Conservation (phyloP, 2,113 vertebrate species). For the Ciconia stormi region DNA sequence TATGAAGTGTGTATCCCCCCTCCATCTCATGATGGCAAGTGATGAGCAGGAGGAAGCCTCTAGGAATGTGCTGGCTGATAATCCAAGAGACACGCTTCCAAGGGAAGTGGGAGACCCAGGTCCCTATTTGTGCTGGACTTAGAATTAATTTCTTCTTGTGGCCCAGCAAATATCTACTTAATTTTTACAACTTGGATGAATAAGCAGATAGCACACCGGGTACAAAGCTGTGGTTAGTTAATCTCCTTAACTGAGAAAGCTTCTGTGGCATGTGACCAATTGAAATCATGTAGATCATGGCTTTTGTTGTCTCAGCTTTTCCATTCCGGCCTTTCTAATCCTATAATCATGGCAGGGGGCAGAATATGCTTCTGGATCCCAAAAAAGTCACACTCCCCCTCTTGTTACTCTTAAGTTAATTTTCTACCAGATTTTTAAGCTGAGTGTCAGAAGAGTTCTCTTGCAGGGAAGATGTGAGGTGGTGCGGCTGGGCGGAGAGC, state of each 20-base stretch:
- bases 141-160: not conserved
- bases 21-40: not conserved
- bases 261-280: not conserved
- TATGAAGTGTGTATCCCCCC: not conserved
- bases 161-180: not conserved
- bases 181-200: not conserved
- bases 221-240: not conserved
- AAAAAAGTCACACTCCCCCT: not conserved
- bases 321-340: not conserved
- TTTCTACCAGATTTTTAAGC: not conserved
- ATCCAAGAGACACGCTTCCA: not conserved
- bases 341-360: too few relatives aligned
- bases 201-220: not conserved
- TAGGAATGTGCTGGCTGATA: not conserved
- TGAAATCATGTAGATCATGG: not conserved
- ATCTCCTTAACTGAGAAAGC: not conserved
- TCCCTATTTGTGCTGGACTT: not conserved
- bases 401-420: not conserved
- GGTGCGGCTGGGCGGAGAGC: not conserved
- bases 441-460: accelerated
- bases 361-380: not conserved
- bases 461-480: not conserved
- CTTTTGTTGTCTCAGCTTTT: not conserved
- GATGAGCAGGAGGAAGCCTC: not conserved
- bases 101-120: not conserved